Base-by-base conservation (phyloP, 2,797 vertebrate genomes). In the Eutrigla gurnardus region DNA sequence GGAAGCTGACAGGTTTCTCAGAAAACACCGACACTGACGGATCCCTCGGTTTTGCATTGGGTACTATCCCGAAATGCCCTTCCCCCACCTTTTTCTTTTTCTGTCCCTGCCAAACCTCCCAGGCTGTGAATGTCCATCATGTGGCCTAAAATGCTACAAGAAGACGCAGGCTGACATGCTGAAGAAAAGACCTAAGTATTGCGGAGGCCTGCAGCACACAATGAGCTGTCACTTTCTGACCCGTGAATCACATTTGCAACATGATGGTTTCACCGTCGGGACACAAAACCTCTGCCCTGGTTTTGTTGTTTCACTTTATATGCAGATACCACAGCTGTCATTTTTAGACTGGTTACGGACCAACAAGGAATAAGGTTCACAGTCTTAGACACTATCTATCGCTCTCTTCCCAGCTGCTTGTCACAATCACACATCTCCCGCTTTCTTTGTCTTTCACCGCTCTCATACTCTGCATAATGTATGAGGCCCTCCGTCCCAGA, bases 401-500 rank as follows among this genome's bases (percentile, higher is more conserved):
- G 46, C 12, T 42, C 47, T 45, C 18, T 35, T 13, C 57, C 10
- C 53, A 32, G 49, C 49, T 55, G 42, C 62, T 54, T 62, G 49
- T 65, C 36, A 70, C 68, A 70, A 42, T 53, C 77, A 33, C 13
- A 78, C 52, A 13, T 58, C 52, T 43, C 43, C 37, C 68, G 69
- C 65, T 57, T 53, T 59, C 66, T 71, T 54, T 70, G 53, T 80
- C 72, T 60, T 55, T 66, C 4, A 33, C 69, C 17, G 68, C 33
- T 57, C 32, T 32, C 45, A 40, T 66, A 36, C 66, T 78, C 65
- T 89, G 59, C 79, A 86, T 89, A 68, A 92, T 90, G 73, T 73
- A 87, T 80, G 70, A 78, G 54, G 39, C 59, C 25, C 62, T 77
- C 40, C 65, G 72, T 67, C 75, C 69, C 45, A 32, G 52, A 69